phyloP scores from a whole-genome alignment of 2,113 vertebrate species.

The Tyto alba region DNA sequence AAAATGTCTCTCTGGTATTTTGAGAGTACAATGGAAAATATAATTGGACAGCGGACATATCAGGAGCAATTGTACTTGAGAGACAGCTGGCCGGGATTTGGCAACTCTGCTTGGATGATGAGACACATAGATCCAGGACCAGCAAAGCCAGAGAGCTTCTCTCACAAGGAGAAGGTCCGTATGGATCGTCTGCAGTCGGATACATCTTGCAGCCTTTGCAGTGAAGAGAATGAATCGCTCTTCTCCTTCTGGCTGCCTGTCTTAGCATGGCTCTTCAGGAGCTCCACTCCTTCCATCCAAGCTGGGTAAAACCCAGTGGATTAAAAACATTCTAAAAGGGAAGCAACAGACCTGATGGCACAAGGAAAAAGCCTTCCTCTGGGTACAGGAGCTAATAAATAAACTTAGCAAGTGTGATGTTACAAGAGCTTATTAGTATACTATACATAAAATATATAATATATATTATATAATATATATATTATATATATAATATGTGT shows the following conservation, averaged over 20 bases:
- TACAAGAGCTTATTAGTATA: neutral
- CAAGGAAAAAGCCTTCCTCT: neutral
- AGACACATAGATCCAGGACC: neutral
- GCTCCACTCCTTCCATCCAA: neutral
- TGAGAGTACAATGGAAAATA: neutral
- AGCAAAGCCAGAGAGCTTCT: neutral
- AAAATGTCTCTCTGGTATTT: neutral
- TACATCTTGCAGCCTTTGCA: neutral
- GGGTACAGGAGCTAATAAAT: neutral
- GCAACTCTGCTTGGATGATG: neutral
- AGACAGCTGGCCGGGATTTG: neutral
- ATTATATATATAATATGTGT: too few species aligned
- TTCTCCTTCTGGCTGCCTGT: neutral
- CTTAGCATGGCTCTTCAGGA: neutral
- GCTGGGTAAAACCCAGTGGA: neutral
- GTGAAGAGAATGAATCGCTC: neutral
- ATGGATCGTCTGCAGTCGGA: neutral
- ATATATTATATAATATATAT: neutral
- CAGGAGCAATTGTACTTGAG: neutral
- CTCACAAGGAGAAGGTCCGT: neutral
- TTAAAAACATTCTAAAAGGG: neutral
- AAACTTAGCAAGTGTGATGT: neutral
- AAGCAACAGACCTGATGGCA: rapidly evolving
- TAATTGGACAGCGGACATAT: neutral
- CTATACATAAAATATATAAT: too few species aligned